Percentiles rank a stretch among this genome's conserved stretches.
Conservation (phyloP, 2,888 invertebrate species). For the Synergus umbraculus region DNA sequence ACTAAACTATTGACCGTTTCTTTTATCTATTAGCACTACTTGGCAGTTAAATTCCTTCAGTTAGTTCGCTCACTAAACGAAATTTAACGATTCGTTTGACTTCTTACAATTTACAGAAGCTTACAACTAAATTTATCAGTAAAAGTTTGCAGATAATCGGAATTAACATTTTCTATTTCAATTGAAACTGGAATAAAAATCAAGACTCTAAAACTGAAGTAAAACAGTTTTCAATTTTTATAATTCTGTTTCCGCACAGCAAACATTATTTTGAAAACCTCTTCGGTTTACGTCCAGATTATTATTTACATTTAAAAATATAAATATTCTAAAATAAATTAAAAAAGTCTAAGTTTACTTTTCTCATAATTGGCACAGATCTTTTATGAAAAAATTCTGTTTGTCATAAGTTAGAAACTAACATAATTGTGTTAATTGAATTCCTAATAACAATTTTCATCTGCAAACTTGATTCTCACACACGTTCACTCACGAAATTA, state of each 20-base stretch:
- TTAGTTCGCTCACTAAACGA: conserved; percentile 44
- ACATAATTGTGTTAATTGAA: background rate
- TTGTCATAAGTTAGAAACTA: background rate
- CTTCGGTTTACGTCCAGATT: too few relatives aligned
- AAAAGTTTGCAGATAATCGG: background rate
- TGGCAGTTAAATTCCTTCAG: conserved; percentile 60
- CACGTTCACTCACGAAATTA: conserved; percentile 11
- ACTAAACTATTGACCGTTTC: conserved; percentile 53
- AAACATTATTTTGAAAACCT: too few relatives aligned
- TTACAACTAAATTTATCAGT: conserved; percentile 19
- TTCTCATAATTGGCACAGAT: background rate
- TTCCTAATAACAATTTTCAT: background rate
- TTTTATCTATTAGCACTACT: conserved; percentile 53
- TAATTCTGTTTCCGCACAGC: too few relatives aligned
- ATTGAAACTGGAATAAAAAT: background rate
- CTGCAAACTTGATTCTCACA: conserved; percentile 20
- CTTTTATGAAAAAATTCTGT: background rate
- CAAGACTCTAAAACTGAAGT: background rate
- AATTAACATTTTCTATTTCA: background rate
- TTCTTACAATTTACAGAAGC: conserved; percentile 35
- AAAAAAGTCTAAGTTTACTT: background rate
- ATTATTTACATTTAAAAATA: background rate
- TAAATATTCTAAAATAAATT: background rate
- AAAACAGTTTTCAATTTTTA: too few relatives aligned
- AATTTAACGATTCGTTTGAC: background rate